Base-by-base conservation (phyloP, 2,797 vertebrate genomes). In the Danionella dracula region DNA sequence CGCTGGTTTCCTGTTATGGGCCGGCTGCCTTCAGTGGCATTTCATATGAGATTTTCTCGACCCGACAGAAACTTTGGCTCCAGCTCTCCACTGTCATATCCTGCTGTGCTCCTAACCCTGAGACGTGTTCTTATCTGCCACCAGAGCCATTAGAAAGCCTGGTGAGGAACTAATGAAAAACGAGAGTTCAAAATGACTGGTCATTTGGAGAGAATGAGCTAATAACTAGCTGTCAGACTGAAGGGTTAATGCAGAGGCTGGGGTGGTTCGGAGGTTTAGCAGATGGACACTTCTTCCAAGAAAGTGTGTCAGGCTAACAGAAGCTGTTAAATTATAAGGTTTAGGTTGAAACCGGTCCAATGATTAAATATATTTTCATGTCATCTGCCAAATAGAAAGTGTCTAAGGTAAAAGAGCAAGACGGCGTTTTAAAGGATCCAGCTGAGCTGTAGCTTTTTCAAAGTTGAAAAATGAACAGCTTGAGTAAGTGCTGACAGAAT, bases 141-240 rank as follows among this genome's bases (percentile, higher is more conserved):
- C 27, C 4, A 15, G 19, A 21, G 8, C 12, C 23, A 27, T 44
- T 56, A 23, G 21, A 54, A 58, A 61, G 60, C 32, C 42, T 40
- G 60, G 27, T 20, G 37, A 55, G 13, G 53, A 67, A 21, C 44
- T 65, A 29, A 60, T 56, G 38, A 56, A 37, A 51, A 50, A 40
- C 5, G 35, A 54, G 12, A 45, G 20, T 57, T 57, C 34, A 8
- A 44, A 44, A 60, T 23, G 51, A 40, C 46, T 55, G 63, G 40
- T 41, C 46, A 42, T 8, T 46, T 3, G 8, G 20, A 37, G 41
- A 55, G 41, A 65, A 65, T 65, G 62, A 65, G 50, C 41, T 76
- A 70, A 76, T 76, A 60, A 50, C 63, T 57, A 55, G 56, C 54
- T 73, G 70, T 73, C 70, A 53, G 57, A 31, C 13, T 67, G 67